Evolutionary conservation across 1,140 invertebrate genomes (phyloP).

Genomic region (Ganaspis sp.): DNA sequence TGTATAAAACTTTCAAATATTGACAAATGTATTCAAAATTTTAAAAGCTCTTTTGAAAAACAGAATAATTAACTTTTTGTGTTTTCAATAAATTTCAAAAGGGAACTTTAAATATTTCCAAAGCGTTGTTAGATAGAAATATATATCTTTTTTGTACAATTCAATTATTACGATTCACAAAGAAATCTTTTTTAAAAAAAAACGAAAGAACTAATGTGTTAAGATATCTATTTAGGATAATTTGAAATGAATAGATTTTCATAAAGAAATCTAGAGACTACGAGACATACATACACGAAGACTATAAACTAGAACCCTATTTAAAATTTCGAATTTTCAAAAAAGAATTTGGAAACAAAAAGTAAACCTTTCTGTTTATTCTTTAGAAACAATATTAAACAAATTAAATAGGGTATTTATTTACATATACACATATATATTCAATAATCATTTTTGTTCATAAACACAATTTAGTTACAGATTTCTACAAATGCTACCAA

Average conservation of each 20-base stretch:
- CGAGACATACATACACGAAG: background rate
- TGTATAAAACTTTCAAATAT: too few species aligned
- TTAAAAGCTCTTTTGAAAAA: too few species aligned
- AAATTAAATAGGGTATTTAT: conserved; percentile 9
- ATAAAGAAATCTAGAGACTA: background rate
- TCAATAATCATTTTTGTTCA: background rate
- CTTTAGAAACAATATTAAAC: background rate
- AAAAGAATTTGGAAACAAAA: too few species aligned
- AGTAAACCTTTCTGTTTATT: background rate
- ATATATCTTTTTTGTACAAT: background rate
- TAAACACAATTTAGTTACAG: background rate
- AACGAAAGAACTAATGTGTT: background rate
- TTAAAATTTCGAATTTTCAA: background rate
- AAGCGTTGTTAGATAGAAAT: conserved; percentile 16
- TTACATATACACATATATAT: conserved; percentile 22
- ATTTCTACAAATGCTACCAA: background rate
- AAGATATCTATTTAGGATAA: background rate
- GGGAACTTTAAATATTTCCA: conserved; percentile 7
- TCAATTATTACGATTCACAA: background rate
- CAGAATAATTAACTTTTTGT: background rate
- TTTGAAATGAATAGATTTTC: background rate
- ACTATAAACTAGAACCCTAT: conserved; percentile 10
- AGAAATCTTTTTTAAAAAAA: background rate
- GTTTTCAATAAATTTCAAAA: background rate
- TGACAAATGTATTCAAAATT: too few species aligned